Base-by-base conservation (phyloP, 2,888 invertebrate species). In the Steinernema carpocapsae region DNA sequence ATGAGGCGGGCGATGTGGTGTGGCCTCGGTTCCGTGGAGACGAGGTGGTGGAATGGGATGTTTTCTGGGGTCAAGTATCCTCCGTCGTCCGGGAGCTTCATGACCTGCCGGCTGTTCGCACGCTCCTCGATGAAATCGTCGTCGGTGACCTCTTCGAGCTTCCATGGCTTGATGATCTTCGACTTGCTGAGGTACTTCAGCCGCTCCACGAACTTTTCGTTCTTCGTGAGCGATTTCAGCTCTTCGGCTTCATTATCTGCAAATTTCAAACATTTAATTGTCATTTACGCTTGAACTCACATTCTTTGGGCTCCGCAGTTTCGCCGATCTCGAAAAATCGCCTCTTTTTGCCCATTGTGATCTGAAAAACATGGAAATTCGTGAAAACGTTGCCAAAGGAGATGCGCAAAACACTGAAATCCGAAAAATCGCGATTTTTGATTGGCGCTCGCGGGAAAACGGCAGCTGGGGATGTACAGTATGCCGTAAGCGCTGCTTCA, bases 181-280 rank as follows among this genome's bases (percentile, higher is more conserved):
- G 56, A 19, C 24, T 56, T 24, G 17, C n/a, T 19, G 12, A 24
- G 7, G 26, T 56, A 56, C 24, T 56, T 56, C 17, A 56, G 56
- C 6, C 56, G 56, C 56, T 6, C 22, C 17, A 24, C 10, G 56
- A 56, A 56, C 2, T 56, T 12, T 6, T 56, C 56, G 26, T 56
- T 56, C 26, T 24, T 56, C 24, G 56, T 56, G 19, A 56, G 17
- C 26, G 22, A 22, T 19, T 10, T 19, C 10, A 19, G 6, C 14
- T 51, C 51, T 51, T 51, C 51, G 12, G 10, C 51, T 51, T 51
- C 51, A 14, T n/a, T n/a, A n/a, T n/a, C n/a, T n/a, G n/a, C n/a
- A n/a, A n/a, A n/a, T n/a, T n/a, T n/a, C n/a, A n/a, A n/a, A n/a
- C n/a, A n/a, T n/a, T n/a, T n/a, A n/a, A n/a, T n/a, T n/a, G n/a